phyloP scores from a whole-genome alignment of 2,113 vertebrate species.

The Actenoides hombroni region DNA sequence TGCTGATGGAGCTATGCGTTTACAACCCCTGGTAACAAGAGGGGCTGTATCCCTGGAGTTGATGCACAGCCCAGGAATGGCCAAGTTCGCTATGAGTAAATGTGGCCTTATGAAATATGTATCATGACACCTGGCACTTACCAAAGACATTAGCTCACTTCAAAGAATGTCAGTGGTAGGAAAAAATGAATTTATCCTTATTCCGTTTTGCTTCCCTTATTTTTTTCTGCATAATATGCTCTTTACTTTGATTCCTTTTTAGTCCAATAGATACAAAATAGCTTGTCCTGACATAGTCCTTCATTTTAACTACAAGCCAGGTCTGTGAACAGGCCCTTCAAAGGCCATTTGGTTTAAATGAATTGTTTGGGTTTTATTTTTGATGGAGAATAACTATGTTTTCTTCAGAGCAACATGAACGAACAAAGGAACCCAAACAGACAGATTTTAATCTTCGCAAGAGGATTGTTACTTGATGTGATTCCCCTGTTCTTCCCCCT shows the following conservation, averaged over 20 bases:
- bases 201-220: background rate
- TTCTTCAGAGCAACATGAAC: background rate
- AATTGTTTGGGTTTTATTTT: background rate
- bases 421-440: background rate
- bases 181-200: background rate
- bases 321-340: background rate
- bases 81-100: background rate
- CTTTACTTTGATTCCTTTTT: background rate
- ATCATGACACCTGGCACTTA: background rate
- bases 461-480: rapidly evolving
- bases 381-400: background rate
- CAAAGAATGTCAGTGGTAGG: background rate
- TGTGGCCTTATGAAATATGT: background rate
- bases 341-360: background rate
- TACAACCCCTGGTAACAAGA: background rate
- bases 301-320: background rate
- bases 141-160: background rate
- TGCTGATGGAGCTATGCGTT: background rate
- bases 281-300: background rate
- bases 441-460: background rate
- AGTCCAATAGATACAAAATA: background rate
- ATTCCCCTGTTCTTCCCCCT: background rate
- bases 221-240: background rate
- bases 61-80: background rate
- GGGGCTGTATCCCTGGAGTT: background rate